Conservation (phyloP, 2,888 invertebrate species). For the Strigamia transsilvanica region DNA sequence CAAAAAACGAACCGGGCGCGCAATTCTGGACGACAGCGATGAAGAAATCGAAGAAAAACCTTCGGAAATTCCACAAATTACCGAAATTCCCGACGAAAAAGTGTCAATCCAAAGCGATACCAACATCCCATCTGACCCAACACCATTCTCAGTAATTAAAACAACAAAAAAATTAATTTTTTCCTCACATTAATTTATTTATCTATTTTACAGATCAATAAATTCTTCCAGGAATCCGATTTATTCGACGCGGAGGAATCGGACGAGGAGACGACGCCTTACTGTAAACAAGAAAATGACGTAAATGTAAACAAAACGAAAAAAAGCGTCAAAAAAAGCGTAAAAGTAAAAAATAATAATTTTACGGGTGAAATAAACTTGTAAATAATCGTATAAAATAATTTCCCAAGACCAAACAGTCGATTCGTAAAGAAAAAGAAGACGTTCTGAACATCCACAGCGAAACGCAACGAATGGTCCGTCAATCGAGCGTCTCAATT, state of each 20-base stretch:
- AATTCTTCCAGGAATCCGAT: conserved; percentile 27
- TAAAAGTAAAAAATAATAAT: background rate
- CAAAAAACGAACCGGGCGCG: background rate
- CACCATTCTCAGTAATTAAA: background rate
- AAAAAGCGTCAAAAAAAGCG: background rate
- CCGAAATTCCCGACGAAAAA: background rate
- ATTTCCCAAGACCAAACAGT: background rate
- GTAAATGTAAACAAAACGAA: background rate
- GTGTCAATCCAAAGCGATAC: background rate
- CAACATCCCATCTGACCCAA: background rate
- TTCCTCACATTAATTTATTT: background rate
- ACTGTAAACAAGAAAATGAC: background rate
- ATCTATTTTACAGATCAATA: background rate
- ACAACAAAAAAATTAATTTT: background rate
- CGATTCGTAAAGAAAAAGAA: conserved; percentile 66
- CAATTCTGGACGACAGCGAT: conserved; percentile 2
- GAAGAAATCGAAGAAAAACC: background rate
- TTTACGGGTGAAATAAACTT: background rate
- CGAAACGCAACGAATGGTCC: conserved; percentile 81
- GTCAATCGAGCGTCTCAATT: conserved; percentile 78
- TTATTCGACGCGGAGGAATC: conserved; percentile 17
- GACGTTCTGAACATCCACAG: conserved; percentile 80
- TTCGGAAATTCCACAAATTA: background rate
- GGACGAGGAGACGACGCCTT: background rate
- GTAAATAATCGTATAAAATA: background rate